Base-by-base conservation (phyloP, 2,113 vertebrate species). In the Numenius arquata region DNA sequence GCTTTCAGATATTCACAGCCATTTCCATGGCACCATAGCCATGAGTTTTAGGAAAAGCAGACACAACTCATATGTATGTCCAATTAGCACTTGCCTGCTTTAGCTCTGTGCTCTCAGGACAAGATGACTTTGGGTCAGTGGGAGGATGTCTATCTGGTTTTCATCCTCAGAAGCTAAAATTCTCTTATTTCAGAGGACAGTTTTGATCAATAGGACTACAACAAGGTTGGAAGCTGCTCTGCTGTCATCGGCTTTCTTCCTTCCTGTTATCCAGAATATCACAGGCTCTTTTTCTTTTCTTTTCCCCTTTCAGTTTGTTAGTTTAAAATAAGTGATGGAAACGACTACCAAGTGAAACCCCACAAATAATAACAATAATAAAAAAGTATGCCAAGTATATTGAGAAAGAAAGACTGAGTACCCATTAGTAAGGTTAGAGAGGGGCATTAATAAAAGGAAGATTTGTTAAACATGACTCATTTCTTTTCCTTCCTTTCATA, bases 141-240 rank as follows among this genome's bases (percentile, higher is more conserved):
- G 73, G 62, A 95, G 66, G 73, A 73, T 82, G 20, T 89, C 32
- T 30, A 5, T 32, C 67, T 88, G 80, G 66, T 30, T 91, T 93
- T 83, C 16, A 1, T 83, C 80, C 87, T 83, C 81, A 88, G 84
- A 70, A 85, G 38, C 53, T 61, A 4, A 63, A 93, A 62, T 87
- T 88, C 61, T 95, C 74, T 53, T 26, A 73, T 96, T 96, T 91
- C 91, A 91, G 92, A 91, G 66, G 92, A 73, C 50, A 89, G 8
- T 66, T 94, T 59, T 92, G 74, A 95, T 95, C 96, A 96, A 96
- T 89, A 95, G 87, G 84, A 90, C 84, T 73, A 76, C 77, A 62
- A 47, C 25, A 87, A 87, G 50, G 53, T 83, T 95, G 87, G 89
- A 85, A 91, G 73, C 66, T 65, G 66, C 84, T 96, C 90, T 88